Conservation (phyloP, 1,140 invertebrate genomes). For the Pseudomyrmex dendroicus region DNA sequence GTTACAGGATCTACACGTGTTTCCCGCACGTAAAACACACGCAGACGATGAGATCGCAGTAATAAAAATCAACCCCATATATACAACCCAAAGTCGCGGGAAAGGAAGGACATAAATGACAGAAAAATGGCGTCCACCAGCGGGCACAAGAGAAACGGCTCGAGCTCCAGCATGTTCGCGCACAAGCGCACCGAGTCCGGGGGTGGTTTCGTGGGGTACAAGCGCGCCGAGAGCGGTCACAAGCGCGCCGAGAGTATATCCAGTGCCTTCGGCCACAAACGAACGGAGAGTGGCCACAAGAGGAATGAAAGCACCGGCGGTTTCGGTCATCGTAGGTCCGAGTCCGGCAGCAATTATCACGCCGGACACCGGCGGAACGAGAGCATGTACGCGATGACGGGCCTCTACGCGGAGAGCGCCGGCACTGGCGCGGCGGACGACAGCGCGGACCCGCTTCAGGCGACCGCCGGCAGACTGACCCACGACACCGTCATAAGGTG, state of each 20-base stretch:
- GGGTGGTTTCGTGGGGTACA: slow-evolving; percentile 81
- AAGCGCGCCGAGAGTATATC: slow-evolving; percentile 83
- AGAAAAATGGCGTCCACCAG: slow-evolving; percentile 80
- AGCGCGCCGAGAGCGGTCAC: slow-evolving; percentile 81
- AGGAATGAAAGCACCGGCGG: slow-evolving; percentile 78
- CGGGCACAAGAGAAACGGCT: slow-evolving; percentile 82
- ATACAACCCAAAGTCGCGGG: background rate
- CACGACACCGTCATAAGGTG: slow-evolving; percentile 88
- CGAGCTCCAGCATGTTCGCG: slow-evolving; percentile 82
- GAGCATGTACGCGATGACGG: slow-evolving; percentile 94
- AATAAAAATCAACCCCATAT: slow-evolving; percentile 30
- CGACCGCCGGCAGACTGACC: slow-evolving; percentile 81
- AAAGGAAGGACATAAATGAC: slow-evolving; percentile 37
- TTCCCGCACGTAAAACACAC: too few species aligned
- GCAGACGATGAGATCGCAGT: slow-evolving; percentile 52
- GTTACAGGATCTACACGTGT: too few species aligned
- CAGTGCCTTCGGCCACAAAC: slow-evolving; percentile 83
- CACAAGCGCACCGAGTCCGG: slow-evolving; percentile 81
- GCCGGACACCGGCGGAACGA: slow-evolving; percentile 90
- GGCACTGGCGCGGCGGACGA: slow-evolving; percentile 79
- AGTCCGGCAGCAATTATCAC: slow-evolving; percentile 83
- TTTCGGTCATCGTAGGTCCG: slow-evolving; percentile 82
- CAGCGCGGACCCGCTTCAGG: slow-evolving; percentile 79
- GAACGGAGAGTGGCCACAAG: slow-evolving; percentile 81
- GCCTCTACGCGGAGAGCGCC: slow-evolving; percentile 91